Evolutionary conservation across 2,113 vertebrate species (phyloP).

Genomic region (Python bivittatus): DNA sequence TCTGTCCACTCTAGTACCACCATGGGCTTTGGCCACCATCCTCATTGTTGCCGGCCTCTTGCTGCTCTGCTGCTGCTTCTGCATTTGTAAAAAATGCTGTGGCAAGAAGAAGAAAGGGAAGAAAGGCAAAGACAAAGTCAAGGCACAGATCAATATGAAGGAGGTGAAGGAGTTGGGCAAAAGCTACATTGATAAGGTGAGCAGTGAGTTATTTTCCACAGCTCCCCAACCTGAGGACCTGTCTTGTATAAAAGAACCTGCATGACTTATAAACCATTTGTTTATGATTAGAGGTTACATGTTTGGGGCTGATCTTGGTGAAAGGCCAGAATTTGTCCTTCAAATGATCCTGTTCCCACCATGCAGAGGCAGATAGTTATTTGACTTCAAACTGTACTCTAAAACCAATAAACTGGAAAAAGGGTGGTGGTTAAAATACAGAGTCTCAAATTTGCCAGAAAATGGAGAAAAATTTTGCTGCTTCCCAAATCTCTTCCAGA

Average conservation of each 20-base stretch:
- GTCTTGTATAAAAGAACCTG: neutral
- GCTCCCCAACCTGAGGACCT: fast-evolving
- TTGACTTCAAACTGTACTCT: neutral
- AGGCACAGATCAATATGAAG: constrained; percentile 76
- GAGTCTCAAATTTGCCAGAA: neutral
- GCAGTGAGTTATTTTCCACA: neutral
- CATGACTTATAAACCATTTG: neutral
- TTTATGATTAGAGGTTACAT: neutral
- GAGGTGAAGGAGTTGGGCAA: constrained; percentile 76
- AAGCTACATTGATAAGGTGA: constrained; percentile 80
- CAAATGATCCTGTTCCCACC: neutral
- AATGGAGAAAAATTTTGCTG: neutral
- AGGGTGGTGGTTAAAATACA: too few relatives aligned
- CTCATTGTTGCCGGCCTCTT: constrained; percentile 78
- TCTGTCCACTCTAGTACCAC: constrained; percentile 75
- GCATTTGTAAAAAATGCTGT: constrained; percentile 79
- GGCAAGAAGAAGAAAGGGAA: constrained; percentile 78
- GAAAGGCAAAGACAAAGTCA: constrained; percentile 81
- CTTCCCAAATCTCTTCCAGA: neutral
- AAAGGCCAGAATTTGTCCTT: neutral
- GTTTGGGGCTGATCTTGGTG: neutral
- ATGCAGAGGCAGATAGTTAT: neutral
- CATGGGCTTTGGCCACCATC: constrained; percentile 85
- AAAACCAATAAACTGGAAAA: neutral
- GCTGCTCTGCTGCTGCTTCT: constrained; percentile 79